These are phyloP conservation scores for Archips crataeganus DNA, from an alignment of 2,888 invertebrate genomes.

Conservation along the genomic window DNA sequence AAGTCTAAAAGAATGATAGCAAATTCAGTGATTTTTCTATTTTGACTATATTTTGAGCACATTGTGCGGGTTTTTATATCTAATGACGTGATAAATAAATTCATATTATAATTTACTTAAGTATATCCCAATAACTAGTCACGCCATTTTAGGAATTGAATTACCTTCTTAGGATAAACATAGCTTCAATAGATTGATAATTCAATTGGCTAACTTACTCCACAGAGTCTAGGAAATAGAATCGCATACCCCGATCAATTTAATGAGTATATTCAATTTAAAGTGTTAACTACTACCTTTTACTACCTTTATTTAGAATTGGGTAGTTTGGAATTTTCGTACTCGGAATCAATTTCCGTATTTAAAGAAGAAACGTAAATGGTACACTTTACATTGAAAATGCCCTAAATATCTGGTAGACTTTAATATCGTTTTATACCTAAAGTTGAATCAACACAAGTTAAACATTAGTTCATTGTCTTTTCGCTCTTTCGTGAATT, in stretches of 20 bases:
- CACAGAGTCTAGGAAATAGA: too few relatives aligned
- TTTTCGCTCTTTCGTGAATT: neutral
- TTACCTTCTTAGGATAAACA: neutral
- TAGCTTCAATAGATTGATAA: neutral
- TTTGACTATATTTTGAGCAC: conserved; percentile 12
- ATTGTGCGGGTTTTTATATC: neutral
- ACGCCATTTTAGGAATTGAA: neutral
- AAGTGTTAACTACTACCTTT: too few relatives aligned
- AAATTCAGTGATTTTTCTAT: conserved; percentile 8
- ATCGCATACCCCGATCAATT: too few relatives aligned
- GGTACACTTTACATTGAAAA: too few relatives aligned
- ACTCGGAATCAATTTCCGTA: too few relatives aligned
- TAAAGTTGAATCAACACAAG: neutral
- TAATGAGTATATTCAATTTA: neutral
- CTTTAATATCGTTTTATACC: neutral
- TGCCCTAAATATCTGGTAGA: neutral
- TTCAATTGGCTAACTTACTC: neutral
- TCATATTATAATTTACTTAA: neutral
- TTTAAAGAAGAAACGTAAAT: too few relatives aligned
- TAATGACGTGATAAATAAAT: neutral
- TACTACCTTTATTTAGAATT: too few relatives aligned
- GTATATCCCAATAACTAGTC: conserved; percentile 15
- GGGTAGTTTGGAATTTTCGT: too few relatives aligned
- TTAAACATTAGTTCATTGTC: neutral
- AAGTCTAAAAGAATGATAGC: conserved; percentile 26